Evolutionary conservation across 2,797 vertebrate species (phyloP).

Genomic region (Streptopelia turtur): DNA sequence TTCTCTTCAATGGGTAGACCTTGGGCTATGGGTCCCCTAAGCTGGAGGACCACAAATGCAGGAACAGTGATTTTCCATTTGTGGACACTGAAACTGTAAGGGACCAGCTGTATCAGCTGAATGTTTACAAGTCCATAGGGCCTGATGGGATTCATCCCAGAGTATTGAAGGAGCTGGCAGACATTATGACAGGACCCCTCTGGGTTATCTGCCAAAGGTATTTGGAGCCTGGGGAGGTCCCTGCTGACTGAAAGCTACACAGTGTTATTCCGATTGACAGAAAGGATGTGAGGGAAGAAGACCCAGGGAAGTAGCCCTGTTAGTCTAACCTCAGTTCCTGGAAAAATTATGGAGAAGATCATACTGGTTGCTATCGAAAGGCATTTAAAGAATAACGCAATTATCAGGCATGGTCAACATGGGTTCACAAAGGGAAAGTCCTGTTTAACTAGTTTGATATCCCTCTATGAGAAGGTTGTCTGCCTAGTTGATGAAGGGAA

Average conservation of each 20-base stretch:
- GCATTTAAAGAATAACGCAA: no score
- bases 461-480: neutral
- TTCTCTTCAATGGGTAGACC: no score
- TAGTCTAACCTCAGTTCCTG: neutral
- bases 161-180: neutral
- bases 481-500: neutral
- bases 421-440: no score
- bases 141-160: neutral
- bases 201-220: neutral
- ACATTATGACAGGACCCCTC: neutral
- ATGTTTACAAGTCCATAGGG: no score
- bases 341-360: no score
- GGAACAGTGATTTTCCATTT: no score
- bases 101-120: no score
- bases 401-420: no score
- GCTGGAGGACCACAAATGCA: no score
- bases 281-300: neutral
- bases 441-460: neutral
- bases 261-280: neutral
- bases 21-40: no score
- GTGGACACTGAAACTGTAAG: no score
- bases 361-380: no score
- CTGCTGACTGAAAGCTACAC: neutral
- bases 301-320: neutral
- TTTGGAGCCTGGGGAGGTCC: neutral